These are phyloP conservation scores for Xanthia togata DNA, from an alignment of 2,888 invertebrate species.

Conservation along the genomic window DNA sequence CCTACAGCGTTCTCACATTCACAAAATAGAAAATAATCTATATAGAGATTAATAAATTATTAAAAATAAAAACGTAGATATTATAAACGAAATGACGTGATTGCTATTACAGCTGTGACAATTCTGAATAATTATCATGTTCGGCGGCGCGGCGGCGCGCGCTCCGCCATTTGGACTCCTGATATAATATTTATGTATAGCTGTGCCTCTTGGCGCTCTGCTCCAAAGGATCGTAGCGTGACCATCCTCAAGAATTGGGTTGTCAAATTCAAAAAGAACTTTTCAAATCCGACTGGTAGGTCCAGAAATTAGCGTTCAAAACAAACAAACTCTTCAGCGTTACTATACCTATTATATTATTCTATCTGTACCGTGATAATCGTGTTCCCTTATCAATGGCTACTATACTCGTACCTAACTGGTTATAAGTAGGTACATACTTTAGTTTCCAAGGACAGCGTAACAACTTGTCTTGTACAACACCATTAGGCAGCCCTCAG, in stretches of 20 bases:
- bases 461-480: constrained; percentile 8
- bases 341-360: not conserved
- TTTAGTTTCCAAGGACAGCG: not conserved
- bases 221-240: not conserved
- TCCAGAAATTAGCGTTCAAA: not conserved
- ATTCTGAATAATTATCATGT: too few relatives aligned
- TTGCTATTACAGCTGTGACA: too few relatives aligned
- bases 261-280: not conserved
- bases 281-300: not conserved
- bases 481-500: constrained; percentile 19
- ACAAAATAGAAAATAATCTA: too few relatives aligned
- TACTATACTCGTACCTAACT: not conserved
- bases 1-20: too few relatives aligned
- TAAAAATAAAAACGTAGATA: too few relatives aligned
- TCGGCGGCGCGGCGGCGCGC: too few relatives aligned
- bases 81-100: too few relatives aligned
- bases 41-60: too few relatives aligned
- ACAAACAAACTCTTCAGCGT: not conserved
- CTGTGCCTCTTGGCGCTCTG: not conserved
- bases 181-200: not conserved
- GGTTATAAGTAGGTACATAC: not conserved
- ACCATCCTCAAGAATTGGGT: not conserved
- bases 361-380: not conserved
- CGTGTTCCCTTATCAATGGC: not conserved
- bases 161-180: too few relatives aligned